Evolutionary conservation across 2,888 invertebrate genomes (phyloP).

Genomic region (Cephus rjabovi): DNA sequence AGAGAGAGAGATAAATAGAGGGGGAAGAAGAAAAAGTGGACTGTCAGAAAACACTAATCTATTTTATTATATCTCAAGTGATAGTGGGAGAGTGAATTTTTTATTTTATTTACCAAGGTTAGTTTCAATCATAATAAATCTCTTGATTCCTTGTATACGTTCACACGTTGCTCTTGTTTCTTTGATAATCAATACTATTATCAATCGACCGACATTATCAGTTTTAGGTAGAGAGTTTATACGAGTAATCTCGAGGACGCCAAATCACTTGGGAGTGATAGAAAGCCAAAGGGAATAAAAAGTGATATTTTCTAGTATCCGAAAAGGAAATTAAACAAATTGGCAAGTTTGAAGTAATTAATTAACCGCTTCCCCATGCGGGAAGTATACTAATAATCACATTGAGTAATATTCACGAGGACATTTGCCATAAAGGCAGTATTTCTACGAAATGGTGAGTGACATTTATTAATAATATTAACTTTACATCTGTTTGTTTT

Average conservation of each 20-base stretch:
- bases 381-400: not conserved
- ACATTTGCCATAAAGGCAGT: constrained; percentile 47
- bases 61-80: too few relatives aligned
- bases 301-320: constrained; percentile 46
- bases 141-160: too few relatives aligned
- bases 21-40: not conserved
- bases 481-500: too few relatives aligned
- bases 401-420: too few relatives aligned
- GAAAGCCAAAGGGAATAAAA: constrained; percentile 46
- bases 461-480: constrained; percentile 5
- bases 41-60: too few relatives aligned
- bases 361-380: too few relatives aligned
- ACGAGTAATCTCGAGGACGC: too few relatives aligned
- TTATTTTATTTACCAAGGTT: constrained; percentile 36
- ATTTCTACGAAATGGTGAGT: constrained; percentile 56
- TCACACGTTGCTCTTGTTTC: too few relatives aligned
- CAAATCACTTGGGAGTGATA: constrained; percentile 6
- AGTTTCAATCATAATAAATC: constrained; percentile 15
- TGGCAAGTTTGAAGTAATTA: too few relatives aligned
- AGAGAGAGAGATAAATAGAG: not conserved
- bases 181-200: too few relatives aligned
- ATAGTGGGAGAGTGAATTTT: constrained; percentile 18
- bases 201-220: too few relatives aligned
- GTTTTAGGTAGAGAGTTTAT: too few relatives aligned
- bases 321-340: not conserved